Base-by-base conservation (phyloP, 2,113 vertebrate species). In the Hyperoodon ampullatus region DNA sequence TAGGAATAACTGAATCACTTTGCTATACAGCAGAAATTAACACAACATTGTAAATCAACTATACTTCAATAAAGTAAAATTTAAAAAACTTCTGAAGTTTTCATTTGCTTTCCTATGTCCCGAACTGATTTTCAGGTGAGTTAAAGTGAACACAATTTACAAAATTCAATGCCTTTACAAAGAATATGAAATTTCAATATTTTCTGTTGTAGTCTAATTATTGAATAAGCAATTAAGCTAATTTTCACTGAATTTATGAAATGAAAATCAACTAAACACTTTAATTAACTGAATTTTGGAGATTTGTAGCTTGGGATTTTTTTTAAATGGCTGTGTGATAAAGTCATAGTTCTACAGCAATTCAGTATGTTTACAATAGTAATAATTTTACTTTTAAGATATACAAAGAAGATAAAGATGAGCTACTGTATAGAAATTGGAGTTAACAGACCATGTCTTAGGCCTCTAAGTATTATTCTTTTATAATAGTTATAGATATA, bases 161-260 rank as follows among this genome's bases (percentile, higher is more conserved):
- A 88, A 95, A 88, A 71, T 39, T 11, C 33, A 87, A 28, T 39
- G 4, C 7, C 6, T 88, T 88, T 83, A 95, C 35, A 63, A 91
- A 87, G 11, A 58, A 82, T 58, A n/a, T 30, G 4, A 92, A 18
- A 77, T 85, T n/a, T 82, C 15, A 68, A 50, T 35, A 61, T 80
- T 33, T 78, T 86, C 63, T 50, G 1, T 68, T 80, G 14, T 71
- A 50, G 42, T 74, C 44, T 75, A 88, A 90, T 93, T 90, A 85
- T 16, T 70, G 44, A 83, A 91, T 78, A 65, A 74, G 30, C 66
- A 35, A 63, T 91, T 93, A 96, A 58, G 88, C 15, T 78, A 92
- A 95, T 72, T 82, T 18, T 92, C 65, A 89, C 6, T 88, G 35
- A 74, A 88, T 70, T 92, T 71, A 94, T 84, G 26, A 95, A 96